A percentile compares a stretch with the other conserved stretches of the same genome.
phyloP scores from a whole-genome alignment of 2,113 vertebrate genomes.

The Lonchura striata region DNA sequence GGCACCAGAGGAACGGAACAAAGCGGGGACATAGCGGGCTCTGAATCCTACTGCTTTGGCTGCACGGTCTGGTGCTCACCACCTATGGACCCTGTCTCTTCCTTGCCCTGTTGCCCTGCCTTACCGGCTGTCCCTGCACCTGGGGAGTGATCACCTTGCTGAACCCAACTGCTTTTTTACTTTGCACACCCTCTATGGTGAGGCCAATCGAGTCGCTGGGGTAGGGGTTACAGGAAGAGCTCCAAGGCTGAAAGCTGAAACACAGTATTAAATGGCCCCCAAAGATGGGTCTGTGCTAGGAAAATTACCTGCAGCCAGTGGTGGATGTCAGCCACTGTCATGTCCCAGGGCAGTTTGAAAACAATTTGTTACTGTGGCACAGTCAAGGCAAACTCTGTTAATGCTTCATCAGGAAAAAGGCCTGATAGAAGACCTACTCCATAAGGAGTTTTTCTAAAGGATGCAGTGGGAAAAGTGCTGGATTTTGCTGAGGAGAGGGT shows the following conservation, averaged over 20 bases:
- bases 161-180: background rate
- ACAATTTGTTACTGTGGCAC: background rate
- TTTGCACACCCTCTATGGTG: background rate
- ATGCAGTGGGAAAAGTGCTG: background rate
- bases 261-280: background rate
- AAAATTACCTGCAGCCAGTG: background rate
- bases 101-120: background rate
- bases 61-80: background rate
- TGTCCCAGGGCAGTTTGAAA: background rate
- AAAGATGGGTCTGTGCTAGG: background rate
- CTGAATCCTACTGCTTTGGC: background rate
- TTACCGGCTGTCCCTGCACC: background rate
- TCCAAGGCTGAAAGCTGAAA: slow-evolving; percentile 18
- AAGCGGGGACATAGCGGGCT: accelerated
- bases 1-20: background rate
- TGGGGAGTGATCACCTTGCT: background rate
- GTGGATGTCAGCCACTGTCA: background rate
- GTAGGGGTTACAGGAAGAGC: background rate
- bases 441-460: background rate
- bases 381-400: background rate
- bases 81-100: background rate
- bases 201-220: background rate
- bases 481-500: background rate
- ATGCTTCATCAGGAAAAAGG: background rate
- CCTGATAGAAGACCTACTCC: background rate